These are phyloP conservation scores for Oligia latruncula DNA, from an alignment of 2,888 invertebrate species.

Conservation along the genomic window DNA sequence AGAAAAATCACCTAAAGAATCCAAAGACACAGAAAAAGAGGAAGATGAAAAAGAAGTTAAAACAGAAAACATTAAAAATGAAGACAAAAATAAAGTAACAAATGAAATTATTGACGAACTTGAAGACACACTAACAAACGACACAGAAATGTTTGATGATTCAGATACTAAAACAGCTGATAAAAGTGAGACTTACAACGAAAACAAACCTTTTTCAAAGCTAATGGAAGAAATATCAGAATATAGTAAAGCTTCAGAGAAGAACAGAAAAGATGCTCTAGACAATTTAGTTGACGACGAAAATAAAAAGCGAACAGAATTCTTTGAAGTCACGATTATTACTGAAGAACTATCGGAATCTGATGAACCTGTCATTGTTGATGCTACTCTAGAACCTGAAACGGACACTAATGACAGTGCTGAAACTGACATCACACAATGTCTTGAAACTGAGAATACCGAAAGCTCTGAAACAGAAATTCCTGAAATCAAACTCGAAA, in stretches of 20 bases:
- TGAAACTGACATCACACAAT: slow-evolving; percentile 44
- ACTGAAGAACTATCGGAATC: slow-evolving; percentile 80
- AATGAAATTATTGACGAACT: slow-evolving; percentile 47
- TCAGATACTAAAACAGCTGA: slow-evolving; percentile 46
- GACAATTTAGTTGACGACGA: slow-evolving; percentile 63
- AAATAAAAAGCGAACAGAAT: slow-evolving; percentile 65
- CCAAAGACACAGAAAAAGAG: slow-evolving; percentile 37
- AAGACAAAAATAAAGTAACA: slow-evolving; percentile 47
- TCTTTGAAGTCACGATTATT: slow-evolving; percentile 80
- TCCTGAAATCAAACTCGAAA: slow-evolving; percentile 10
- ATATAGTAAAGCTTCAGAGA: slow-evolving; percentile 70
- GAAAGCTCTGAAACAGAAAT: slow-evolving; percentile 24
- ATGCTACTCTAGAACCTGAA: slow-evolving; percentile 19
- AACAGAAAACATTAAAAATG: slow-evolving; percentile 21
- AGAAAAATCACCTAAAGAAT: slow-evolving; percentile 48
- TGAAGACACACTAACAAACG: slow-evolving; percentile 51
- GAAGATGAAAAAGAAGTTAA: slow-evolving; percentile 29
- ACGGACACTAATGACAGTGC: slow-evolving; percentile 21
- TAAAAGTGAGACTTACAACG: slow-evolving; percentile 63
- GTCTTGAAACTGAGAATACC: not conserved
- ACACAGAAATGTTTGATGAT: slow-evolving; percentile 49
- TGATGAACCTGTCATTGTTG: slow-evolving; percentile 67
- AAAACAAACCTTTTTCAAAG: slow-evolving; percentile 72
- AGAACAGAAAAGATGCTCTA: slow-evolving; percentile 56
- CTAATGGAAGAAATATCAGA: slow-evolving; percentile 71